These are phyloP conservation scores for Acanthosepion pharaonis DNA, from an alignment of 2,888 invertebrate species.

Conservation along the genomic window DNA sequence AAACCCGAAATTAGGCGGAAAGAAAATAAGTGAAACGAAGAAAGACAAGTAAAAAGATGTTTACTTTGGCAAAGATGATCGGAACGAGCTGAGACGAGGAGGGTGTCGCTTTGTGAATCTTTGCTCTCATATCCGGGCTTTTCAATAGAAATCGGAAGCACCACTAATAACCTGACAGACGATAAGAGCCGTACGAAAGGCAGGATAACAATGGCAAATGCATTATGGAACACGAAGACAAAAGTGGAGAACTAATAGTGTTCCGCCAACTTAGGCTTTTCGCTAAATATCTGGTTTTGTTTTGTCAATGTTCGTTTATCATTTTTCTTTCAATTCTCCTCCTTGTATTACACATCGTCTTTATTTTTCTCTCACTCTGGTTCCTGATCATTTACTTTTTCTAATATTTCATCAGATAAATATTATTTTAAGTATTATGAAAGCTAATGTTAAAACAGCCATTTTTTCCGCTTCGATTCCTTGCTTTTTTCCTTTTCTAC, in stretches of 20 bases:
- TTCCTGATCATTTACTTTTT: not conserved
- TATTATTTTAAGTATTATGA: not conserved
- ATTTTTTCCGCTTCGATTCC: not conserved
- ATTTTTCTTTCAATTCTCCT: not conserved
- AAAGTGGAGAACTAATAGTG: not conserved
- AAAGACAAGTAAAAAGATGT: not conserved
- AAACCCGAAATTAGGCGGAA: not conserved
- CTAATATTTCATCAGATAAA: not conserved
- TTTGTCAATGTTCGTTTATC: not conserved
- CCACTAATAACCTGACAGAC: conserved; percentile 33
- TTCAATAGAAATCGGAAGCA: not conserved
- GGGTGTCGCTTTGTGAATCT: conserved; percentile 14
- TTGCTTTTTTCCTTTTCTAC: not conserved
- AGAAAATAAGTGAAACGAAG: not conserved
- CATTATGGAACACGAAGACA: not conserved
- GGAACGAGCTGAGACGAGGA: not conserved
- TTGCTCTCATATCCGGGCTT: not conserved
- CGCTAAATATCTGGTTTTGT: not conserved
- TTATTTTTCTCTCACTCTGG: not conserved
- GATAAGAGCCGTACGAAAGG: not conserved
- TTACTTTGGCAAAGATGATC: not conserved
- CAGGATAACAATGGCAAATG: not conserved
- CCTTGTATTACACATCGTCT: not conserved
- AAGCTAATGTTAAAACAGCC: not conserved
- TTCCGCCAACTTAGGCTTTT: not conserved